Evolutionary conservation across 2,113 vertebrate species (phyloP).

Genomic region (Nibea coibor): DNA sequence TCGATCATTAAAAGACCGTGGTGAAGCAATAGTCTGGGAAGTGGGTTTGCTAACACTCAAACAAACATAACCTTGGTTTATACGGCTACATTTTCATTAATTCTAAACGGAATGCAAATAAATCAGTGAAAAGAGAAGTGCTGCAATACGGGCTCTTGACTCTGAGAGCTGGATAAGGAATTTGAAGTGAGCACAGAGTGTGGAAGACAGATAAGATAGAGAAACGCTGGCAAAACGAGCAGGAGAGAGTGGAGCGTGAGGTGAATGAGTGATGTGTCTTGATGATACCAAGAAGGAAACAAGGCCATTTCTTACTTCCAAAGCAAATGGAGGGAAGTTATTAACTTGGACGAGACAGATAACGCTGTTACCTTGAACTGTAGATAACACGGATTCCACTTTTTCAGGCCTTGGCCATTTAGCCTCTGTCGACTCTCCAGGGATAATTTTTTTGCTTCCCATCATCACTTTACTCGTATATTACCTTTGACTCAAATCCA

Average conservation of each 20-base stretch:
- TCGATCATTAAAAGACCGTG: conserved; percentile 63
- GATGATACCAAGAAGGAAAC: conserved; percentile 52
- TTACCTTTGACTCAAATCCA: conserved; percentile 45
- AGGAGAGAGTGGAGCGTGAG: conserved; percentile 49
- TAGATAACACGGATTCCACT: conserved; percentile 68
- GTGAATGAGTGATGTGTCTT: conserved; percentile 73
- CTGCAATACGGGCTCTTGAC: conserved; percentile 66
- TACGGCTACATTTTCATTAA: conserved; percentile 71
- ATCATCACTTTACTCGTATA: conserved; percentile 51
- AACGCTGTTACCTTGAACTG: conserved; percentile 74
- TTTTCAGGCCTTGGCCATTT: conserved; percentile 45
- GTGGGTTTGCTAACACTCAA: conserved; percentile 64
- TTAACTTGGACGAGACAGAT: conserved; percentile 77
- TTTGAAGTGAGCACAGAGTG: conserved; percentile 67
- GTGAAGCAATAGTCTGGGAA: conserved; percentile 68
- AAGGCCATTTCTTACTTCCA: conserved; percentile 58
- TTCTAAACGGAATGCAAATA: conserved; percentile 74
- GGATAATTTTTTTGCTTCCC: conserved; percentile 49
- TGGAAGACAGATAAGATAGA: conserved; percentile 74
- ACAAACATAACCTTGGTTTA: conserved; percentile 77
- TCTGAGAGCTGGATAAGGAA: conserved; percentile 65
- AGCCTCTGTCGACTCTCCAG: conserved; percentile 32
- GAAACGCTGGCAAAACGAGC: conserved; percentile 41
- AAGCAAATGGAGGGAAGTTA: conserved; percentile 74
- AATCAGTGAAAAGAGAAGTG: conserved; percentile 75